Evolutionary conservation across 1,140 invertebrate genomes (phyloP), one percentile per base, ranked within the genome.

Genomic region (Neotoxoptera formosana): DNA sequence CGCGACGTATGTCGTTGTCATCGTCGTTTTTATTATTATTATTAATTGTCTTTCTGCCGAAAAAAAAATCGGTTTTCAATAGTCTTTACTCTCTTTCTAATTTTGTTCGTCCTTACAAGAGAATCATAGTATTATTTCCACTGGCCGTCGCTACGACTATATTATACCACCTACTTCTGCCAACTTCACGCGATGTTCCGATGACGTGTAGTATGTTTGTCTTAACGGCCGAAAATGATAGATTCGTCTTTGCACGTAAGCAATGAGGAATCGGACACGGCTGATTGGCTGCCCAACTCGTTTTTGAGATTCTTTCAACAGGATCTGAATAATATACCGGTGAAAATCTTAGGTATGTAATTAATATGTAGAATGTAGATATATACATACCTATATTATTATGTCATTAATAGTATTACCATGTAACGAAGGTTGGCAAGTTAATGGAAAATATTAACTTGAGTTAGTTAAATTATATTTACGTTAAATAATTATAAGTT

Each of bases 281-380:
- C 91, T 41, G 91, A 93, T n/a, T 93, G 91, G 91, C 34, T 93
- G 81, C 91, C 91, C 4, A 93, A 93, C 20, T 93, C 91, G 81
- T 93, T 93, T 86, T 41, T 93, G 51, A 41, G 91, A 84, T 93
- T 93, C 36, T 93, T 93, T 51, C 91, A 93, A 93, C 91, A 93
- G 81, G 91, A 93, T 48, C 36, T 93, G n/a, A 93, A 83, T 11
- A 93, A 93, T 25, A 56, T 93, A 41, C 91, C 91, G 23, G 91
- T 93, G 45, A 93, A 93, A 45, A 14, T 93, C 11, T 56, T 93
- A 56, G 91, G 91, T 93, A 88, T 23, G 92, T 93, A 21, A 47
- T 67, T 84, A 0, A 0, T 76, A 76, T 14, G 6, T n/a, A 76
- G 17, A 67, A 2, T 53, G 21, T n/a, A n/a, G 11, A n/a, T n/a